A percentile compares a stretch with the other conserved stretches of the same genome.
These are phyloP conservation scores for Toxonevra muliebris DNA, from an alignment of 2,888 invertebrate genomes.

Conservation along the genomic window DNA sequence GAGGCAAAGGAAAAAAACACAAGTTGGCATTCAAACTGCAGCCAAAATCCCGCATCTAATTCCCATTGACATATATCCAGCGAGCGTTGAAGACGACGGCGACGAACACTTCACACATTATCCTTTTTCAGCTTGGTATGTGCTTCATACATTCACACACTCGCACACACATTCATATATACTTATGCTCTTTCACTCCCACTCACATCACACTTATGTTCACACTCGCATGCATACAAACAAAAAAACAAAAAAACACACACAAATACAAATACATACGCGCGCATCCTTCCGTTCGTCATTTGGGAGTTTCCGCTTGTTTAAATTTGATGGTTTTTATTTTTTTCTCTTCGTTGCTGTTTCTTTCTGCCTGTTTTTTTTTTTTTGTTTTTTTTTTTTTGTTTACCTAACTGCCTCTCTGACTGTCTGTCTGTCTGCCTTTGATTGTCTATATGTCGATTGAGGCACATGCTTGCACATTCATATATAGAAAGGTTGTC, in stretches of 20 bases:
- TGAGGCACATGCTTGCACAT: neutral
- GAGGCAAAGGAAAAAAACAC: neutral
- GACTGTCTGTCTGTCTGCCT: no score
- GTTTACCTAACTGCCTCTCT: conserved; percentile 17
- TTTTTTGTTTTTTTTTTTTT: neutral
- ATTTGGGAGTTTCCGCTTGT: conserved; percentile 16
- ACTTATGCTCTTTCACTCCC: neutral
- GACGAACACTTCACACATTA: neutral
- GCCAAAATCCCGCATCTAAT: neutral
- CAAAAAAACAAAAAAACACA: conserved; percentile 10
- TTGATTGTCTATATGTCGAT: neutral
- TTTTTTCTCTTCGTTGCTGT: neutral
- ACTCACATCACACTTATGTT: conserved; percentile 4
- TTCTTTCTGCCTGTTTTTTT: neutral
- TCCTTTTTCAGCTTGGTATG: no score
- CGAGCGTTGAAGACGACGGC: no score
- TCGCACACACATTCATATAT: conserved; percentile 13
- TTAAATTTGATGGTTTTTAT: conserved; percentile 13
- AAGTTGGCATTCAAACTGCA: neutral
- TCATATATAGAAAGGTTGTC: neutral
- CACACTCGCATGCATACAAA: neutral
- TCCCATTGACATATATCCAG: neutral
- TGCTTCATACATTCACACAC: neutral
- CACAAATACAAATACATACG: neutral
- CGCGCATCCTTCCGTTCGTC: neutral